Conservation (phyloP, 1,140 invertebrate species). For the Armadillidium nasatum region DNA sequence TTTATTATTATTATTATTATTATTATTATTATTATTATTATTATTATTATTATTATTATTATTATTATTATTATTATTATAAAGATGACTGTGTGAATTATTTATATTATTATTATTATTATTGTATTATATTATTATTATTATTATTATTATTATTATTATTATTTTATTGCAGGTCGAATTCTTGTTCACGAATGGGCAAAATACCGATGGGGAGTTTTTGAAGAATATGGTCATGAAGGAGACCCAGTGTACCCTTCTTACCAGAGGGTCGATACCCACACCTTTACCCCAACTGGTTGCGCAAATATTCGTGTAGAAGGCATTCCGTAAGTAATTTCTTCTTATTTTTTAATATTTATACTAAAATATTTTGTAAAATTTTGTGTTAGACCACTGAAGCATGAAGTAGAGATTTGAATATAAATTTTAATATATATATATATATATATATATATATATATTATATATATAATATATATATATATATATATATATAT, state of each 20-base stretch:
- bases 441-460: slow-evolving; percentile 22
- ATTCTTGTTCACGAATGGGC: slow-evolving; percentile 54
- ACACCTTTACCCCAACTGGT: slow-evolving; percentile 35
- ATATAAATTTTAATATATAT: slow-evolving; percentile 11
- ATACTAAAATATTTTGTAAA: background rate
- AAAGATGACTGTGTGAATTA: no score
- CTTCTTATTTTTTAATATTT: background rate
- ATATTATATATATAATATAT: no score
- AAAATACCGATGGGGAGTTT: slow-evolving; percentile 54
- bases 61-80: no score
- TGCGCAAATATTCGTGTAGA: slow-evolving; percentile 41
- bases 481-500: no score
- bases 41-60: no score
- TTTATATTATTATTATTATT: no score
- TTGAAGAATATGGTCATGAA: slow-evolving; percentile 51
- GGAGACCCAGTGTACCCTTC: slow-evolving; percentile 46
- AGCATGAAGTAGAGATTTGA: no score
- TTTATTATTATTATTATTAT: no score
- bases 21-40: no score
- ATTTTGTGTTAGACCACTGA: background rate
- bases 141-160: slow-evolving; percentile 26
- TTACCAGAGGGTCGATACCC: slow-evolving; percentile 44
- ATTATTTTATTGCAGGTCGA: slow-evolving; percentile 49
- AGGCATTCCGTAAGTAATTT: slow-evolving; percentile 40
- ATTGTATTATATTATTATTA: background rate